Evolutionary conservation across 2,888 invertebrate genomes (phyloP).

Genomic region (Epinotia bilunana): DNA sequence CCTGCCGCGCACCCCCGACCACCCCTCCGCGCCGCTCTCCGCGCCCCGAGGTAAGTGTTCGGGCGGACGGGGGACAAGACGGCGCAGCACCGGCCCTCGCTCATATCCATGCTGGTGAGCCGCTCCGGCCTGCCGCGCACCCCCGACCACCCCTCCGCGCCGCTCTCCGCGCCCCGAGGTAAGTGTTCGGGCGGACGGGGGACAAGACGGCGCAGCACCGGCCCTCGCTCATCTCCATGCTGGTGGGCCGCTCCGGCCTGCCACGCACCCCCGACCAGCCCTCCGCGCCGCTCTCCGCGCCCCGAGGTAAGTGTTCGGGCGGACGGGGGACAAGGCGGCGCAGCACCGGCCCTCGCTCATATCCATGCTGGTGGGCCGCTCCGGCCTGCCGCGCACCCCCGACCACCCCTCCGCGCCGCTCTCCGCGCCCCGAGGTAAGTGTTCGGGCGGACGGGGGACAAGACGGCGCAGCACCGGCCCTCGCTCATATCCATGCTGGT

Average conservation of each 20-base stretch:
- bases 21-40: constrained; percentile 70
- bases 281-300: constrained; percentile 67
- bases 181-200: constrained; percentile 27
- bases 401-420: constrained; percentile 71
- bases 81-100: constrained; percentile 75
- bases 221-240: constrained; percentile 75
- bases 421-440: constrained; percentile 70
- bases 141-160: constrained; percentile 73
- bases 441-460: constrained; percentile 49
- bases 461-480: constrained; percentile 73
- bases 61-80: constrained; percentile 84
- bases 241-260: constrained; percentile 67
- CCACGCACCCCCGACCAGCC: constrained; percentile 77
- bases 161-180: constrained; percentile 75
- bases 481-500: constrained; percentile 77
- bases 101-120: constrained; percentile 77
- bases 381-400: constrained; percentile 70
- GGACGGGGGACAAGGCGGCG: constrained; percentile 60
- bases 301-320: constrained; percentile 61
- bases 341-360: constrained; percentile 76
- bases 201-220: constrained; percentile 73
- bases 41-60: constrained; percentile 73
- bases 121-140: constrained; percentile 69
- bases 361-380: constrained; percentile 74
- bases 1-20: constrained; percentile 74